Percentiles rank a stretch among this genome's conserved stretches.
Evolutionary conservation across 2,113 vertebrate genomes (phyloP).

Genomic region (Sclerurus mexicanus): DNA sequence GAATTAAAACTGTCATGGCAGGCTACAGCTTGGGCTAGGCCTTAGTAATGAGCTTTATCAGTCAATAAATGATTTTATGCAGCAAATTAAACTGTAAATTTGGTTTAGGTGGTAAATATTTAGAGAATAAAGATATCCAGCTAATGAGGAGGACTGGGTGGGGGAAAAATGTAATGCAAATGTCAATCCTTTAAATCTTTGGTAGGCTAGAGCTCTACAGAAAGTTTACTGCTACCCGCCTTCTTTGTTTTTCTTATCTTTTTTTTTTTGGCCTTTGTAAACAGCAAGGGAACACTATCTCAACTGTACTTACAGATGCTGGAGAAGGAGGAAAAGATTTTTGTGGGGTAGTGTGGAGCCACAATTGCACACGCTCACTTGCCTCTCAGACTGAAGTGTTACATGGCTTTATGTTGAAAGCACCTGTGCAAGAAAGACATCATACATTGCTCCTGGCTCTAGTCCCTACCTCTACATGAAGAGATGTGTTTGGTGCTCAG

Average conservation of each 20-base stretch:
- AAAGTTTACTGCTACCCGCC: conserved; percentile 60
- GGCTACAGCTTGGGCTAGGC: conserved; percentile 77
- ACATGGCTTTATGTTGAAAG: not conserved
- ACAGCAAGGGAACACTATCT: conserved; percentile 34
- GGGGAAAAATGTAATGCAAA: conserved; percentile 69
- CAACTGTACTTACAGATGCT: conserved; percentile 38
- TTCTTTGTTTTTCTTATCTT: not conserved
- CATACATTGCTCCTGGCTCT: accelerated
- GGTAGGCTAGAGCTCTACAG: conserved; percentile 47
- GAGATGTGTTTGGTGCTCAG: not conserved
- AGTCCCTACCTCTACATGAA: not conserved
- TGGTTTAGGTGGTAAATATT: conserved; percentile 85
- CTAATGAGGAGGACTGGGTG: conserved; percentile 76
- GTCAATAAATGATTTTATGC: conserved; percentile 89
- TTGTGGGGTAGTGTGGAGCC: not conserved
- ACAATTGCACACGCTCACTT: not conserved
- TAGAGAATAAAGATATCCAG: conserved; percentile 84
- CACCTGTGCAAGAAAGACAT: not conserved
- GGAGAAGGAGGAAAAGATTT: not conserved
- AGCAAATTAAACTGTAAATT: conserved; percentile 89
- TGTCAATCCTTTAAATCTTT: conserved; percentile 82
- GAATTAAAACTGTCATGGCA: conserved; percentile 86
- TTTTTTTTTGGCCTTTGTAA: conserved; percentile 1
- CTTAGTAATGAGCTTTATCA: conserved; percentile 90
- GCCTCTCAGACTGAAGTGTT: accelerated